Conservation (phyloP, 2,888 invertebrate species). For the Leucania comma region DNA sequence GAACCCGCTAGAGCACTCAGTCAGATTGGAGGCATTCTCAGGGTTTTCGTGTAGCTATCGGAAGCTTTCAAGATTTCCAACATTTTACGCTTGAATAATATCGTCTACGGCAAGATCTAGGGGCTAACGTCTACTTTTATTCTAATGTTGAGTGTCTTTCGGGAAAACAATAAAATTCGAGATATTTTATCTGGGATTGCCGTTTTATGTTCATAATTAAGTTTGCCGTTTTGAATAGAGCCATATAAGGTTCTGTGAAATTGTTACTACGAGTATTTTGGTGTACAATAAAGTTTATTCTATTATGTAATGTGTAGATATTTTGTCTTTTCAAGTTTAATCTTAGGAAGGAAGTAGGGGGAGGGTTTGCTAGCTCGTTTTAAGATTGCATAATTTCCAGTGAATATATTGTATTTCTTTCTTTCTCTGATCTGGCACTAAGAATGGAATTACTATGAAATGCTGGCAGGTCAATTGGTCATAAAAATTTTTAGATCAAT, state of each 20-base stretch:
- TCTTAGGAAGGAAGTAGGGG: neutral
- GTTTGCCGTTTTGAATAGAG: slow-evolving; percentile 11
- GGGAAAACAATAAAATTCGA: slow-evolving; percentile 47
- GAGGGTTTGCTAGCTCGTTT: too few species aligned
- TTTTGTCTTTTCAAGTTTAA: neutral
- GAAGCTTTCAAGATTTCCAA: slow-evolving; percentile 81
- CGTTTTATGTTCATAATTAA: slow-evolving; percentile 40
- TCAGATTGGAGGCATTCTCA: slow-evolving; percentile 80
- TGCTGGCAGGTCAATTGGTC: too few species aligned
- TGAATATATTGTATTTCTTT: too few species aligned
- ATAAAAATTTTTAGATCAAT: too few species aligned
- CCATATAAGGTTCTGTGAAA: too few species aligned
- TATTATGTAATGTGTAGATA: neutral
- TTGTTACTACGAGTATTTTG: too few species aligned
- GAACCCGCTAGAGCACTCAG: slow-evolving; percentile 80
- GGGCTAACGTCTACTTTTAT: slow-evolving; percentile 52
- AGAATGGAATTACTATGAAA: too few species aligned
- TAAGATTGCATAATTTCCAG: too few species aligned
- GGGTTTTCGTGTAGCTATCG: slow-evolving; percentile 77
- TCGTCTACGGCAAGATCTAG: slow-evolving; percentile 59
- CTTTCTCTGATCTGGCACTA: too few species aligned
- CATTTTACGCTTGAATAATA: slow-evolving; percentile 72
- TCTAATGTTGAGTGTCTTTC: slow-evolving; percentile 47
- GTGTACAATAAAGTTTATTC: too few species aligned
- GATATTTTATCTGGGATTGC: slow-evolving; percentile 28